phyloP scores from a whole-genome alignment of 2,797 vertebrate genomes.

The Carduelis carduelis region DNA sequence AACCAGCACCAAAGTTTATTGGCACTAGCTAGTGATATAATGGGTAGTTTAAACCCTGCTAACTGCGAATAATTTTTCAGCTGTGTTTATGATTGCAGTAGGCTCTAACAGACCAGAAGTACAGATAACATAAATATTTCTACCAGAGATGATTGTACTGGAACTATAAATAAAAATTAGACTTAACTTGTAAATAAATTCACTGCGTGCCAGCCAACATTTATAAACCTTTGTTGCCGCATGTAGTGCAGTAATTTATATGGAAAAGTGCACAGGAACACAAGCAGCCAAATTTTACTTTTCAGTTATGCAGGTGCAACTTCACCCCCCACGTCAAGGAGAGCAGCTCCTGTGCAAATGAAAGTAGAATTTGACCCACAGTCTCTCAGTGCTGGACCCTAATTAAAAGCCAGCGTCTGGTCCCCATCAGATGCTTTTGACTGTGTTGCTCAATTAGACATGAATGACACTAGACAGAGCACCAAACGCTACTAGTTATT shows the following conservation, averaged over 20 bases:
- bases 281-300: constrained; percentile 28
- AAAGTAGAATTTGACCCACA: constrained; percentile 59
- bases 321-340: constrained; percentile 1
- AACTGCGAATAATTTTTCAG: constrained; percentile 82
- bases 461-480: constrained; percentile 76
- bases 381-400: constrained; percentile 82
- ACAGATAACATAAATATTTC: constrained; percentile 82
- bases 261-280: constrained; percentile 80
- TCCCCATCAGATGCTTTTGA: constrained; percentile 85
- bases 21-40: constrained; percentile 79
- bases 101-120: constrained; percentile 74
- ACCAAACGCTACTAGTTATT: constrained; percentile 75
- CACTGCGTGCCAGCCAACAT: constrained; percentile 66
- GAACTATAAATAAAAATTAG: constrained; percentile 80
- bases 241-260: constrained; percentile 82
- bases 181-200: constrained; percentile 80
- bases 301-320: constrained; percentile 55
- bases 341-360: constrained; percentile 39
- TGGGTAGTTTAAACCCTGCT: constrained; percentile 79
- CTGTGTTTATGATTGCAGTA: constrained; percentile 76
- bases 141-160: constrained; percentile 72
- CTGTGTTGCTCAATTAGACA: constrained; percentile 80
- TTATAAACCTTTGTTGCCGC: constrained; percentile 80
- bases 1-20: constrained; percentile 77
- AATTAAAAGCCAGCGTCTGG: constrained; percentile 75